Conservation (phyloP, 2,113 vertebrate genomes). For the Malurus elegans region DNA sequence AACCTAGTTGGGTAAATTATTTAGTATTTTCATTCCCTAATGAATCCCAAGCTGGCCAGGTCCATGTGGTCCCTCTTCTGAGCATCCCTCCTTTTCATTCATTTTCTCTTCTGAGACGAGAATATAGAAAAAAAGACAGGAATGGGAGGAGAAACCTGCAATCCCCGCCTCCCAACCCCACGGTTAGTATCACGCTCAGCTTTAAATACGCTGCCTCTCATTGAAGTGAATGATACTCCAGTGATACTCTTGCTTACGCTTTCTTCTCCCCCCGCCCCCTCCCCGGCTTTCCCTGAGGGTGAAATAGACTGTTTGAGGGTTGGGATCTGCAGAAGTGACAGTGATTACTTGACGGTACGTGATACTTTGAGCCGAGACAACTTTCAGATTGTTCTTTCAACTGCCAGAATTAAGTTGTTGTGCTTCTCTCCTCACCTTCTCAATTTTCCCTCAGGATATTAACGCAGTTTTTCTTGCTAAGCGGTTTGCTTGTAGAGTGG, state of each 20-base stretch:
- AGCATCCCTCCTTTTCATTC: background rate
- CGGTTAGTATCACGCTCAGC: background rate
- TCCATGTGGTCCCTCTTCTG: background rate
- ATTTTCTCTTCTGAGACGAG: background rate
- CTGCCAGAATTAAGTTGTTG: conserved; percentile 58
- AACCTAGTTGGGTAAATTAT: background rate
- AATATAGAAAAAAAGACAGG: background rate
- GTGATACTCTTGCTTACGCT: background rate
- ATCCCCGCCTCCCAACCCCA: background rate
- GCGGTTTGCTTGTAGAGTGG: background rate
- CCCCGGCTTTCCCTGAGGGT: background rate
- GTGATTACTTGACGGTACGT: background rate
- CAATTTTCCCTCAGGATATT: conserved; percentile 46
- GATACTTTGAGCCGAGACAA: conserved; percentile 25
- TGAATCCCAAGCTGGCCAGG: background rate
- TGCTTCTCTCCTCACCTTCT: conserved; percentile 45
- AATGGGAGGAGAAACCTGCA: background rate
- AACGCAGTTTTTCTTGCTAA: conserved; percentile 35
- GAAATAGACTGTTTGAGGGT: background rate
- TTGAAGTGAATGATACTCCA: background rate
- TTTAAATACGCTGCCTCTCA: background rate
- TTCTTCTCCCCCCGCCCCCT: background rate
- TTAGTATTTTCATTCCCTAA: background rate
- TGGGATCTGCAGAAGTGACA: conserved; percentile 6
- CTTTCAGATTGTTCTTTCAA: conserved; percentile 44